Conservation (phyloP, 2,797 vertebrate species). For the Arremon aurantiirostris region DNA sequence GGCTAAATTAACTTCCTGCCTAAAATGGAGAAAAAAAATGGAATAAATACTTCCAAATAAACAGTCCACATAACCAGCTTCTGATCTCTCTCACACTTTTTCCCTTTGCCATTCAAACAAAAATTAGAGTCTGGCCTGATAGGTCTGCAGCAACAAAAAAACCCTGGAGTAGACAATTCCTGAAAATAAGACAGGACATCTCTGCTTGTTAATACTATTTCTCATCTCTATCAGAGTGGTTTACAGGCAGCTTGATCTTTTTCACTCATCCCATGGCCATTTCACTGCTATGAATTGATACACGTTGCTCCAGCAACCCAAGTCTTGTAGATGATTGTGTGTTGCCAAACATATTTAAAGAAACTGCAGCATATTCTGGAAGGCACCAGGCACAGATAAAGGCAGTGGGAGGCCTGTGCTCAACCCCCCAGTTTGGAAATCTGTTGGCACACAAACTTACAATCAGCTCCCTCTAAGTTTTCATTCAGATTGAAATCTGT, state of each 20-base stretch:
- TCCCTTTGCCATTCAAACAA: not conserved
- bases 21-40: not conserved
- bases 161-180: not conserved
- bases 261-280: not conserved
- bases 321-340: not conserved
- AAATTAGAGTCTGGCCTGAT: not conserved
- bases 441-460: fast-evolving
- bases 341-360: not conserved
- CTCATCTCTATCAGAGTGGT: not conserved
- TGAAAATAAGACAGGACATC: not conserved
- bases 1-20: not conserved
- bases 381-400: not conserved
- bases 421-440: not conserved
- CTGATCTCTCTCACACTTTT: not conserved
- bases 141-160: not conserved
- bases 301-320: not conserved
- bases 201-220: not conserved
- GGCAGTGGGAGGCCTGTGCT: not conserved
- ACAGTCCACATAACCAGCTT: not conserved
- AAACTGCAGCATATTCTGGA: not conserved
- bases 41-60: not conserved
- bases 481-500: not conserved
- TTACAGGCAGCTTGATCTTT: not conserved
- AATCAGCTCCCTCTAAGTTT: not conserved
- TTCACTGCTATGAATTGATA: not conserved